Percentiles rank a stretch among this genome's conserved stretches.
Conservation (phyloP, 1,140 invertebrate species). For the Tribolium madens region DNA sequence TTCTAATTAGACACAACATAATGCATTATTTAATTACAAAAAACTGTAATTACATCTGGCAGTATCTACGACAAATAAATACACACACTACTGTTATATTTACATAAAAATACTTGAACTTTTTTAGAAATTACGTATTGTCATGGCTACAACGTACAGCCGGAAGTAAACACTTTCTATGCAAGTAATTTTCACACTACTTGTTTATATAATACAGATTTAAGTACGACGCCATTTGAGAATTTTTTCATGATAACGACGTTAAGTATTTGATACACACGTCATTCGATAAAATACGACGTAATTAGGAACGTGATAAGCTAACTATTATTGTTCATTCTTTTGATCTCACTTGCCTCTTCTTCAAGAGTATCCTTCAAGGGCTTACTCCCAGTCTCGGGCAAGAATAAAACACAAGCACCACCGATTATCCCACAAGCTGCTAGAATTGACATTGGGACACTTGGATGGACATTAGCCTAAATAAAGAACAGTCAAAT, state of each 20-base stretch:
- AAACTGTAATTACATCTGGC: neutral
- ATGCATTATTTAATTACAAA: neutral
- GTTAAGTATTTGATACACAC: slow-evolving; percentile 4
- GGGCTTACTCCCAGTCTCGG: slow-evolving; percentile 68
- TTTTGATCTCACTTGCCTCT: slow-evolving; percentile 43
- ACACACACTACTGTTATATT: neutral
- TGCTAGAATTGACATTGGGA: slow-evolving; percentile 75
- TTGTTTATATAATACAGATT: neutral
- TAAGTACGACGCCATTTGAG: slow-evolving; percentile 30
- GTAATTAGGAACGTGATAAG: slow-evolving; percentile 11
- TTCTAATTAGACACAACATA: neutral
- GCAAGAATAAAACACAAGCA: slow-evolving; percentile 71
- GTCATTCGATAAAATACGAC: neutral
- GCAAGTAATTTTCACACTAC: neutral
- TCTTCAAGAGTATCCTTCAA: slow-evolving; percentile 60
- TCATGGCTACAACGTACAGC: slow-evolving; percentile 1
- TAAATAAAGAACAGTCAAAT: slow-evolving; percentile 40
- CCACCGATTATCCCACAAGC: slow-evolving; percentile 73
- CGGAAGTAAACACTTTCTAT: neutral
- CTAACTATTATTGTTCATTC: slow-evolving; percentile 54
- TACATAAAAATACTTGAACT: neutral
- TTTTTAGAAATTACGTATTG: neutral
- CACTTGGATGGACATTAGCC: slow-evolving; percentile 65
- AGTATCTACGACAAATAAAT: neutral
- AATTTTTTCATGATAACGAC: slow-evolving; percentile 1